phyloP scores from a whole-genome alignment of 2,113 vertebrate species.

The Gobius niger region DNA sequence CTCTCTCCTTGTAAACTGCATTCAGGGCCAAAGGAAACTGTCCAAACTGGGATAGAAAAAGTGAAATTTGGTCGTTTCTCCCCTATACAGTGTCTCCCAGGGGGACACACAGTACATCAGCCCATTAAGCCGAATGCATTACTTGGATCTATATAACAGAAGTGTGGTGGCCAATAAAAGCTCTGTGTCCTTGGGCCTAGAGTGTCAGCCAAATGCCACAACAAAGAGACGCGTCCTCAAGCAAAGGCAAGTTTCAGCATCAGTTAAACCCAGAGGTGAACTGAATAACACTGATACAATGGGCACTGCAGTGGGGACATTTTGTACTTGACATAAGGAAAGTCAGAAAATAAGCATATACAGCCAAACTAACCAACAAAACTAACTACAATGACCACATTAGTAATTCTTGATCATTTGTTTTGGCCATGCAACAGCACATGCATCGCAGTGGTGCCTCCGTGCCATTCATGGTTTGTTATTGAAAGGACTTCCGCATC shows the following conservation, averaged over 20 bases:
- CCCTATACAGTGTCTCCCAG: neutral
- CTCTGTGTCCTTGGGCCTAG: constrained; percentile 1
- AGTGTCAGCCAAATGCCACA: constrained; percentile 13
- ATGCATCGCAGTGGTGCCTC: no score
- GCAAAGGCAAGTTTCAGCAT: constrained; percentile 12
- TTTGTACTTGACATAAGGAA: neutral
- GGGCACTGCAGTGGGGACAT: neutral
- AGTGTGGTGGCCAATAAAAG: constrained; percentile 8
- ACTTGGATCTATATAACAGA: constrained; percentile 15
- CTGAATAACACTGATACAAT: neutral
- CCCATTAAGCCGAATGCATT: constrained; percentile 12
- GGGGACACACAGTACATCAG: constrained; percentile 13
- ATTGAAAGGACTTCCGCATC: no score
- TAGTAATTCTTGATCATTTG: no score
- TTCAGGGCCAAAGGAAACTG: neutral
- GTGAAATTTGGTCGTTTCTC: neutral
- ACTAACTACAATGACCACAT: no score
- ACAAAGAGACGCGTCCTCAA: constrained; percentile 4
- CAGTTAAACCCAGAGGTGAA: neutral
- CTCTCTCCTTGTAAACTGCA: neutral
- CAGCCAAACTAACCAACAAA: no score
- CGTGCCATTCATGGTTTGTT: no score
- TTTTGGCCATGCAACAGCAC: no score
- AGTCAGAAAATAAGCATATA: no score
- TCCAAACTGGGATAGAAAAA: constrained; percentile 6